A percentile compares a stretch with the other conserved stretches of the same genome.
phyloP scores from a whole-genome alignment of 1,140 invertebrate genomes.

The Magallana gigas region DNA sequence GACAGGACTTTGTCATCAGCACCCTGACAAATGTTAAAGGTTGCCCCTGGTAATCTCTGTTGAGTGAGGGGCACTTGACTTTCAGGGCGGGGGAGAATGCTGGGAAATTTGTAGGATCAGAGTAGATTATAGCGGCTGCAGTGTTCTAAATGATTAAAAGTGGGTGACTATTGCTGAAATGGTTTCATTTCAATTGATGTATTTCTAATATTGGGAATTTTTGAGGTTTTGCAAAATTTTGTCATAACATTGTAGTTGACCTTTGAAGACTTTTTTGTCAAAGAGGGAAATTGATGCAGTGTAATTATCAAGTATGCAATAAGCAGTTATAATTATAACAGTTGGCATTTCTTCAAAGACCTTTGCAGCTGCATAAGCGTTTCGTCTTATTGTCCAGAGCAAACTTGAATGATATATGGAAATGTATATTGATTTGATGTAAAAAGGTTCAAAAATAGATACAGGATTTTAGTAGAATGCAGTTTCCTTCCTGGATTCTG shows the following conservation, averaged over 20 bases:
- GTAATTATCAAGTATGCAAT: neutral
- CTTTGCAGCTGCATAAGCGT: too few relatives aligned
- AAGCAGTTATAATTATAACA: too few relatives aligned
- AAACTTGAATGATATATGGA: too few relatives aligned
- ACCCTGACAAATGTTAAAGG: neutral
- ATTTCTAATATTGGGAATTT: too few relatives aligned
- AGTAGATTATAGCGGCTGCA: neutral
- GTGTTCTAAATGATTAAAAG: neutral
- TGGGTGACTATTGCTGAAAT: neutral
- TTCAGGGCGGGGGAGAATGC: neutral
- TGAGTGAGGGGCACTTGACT: neutral
- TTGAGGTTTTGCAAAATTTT: too few relatives aligned
- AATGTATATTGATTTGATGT: too few relatives aligned
- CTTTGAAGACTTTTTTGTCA: neutral
- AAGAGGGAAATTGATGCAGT: neutral
- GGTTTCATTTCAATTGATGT: too few relatives aligned
- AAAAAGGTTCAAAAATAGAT: too few relatives aligned
- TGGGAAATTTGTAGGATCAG: neutral
- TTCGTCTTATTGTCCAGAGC: too few relatives aligned
- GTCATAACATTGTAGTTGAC: neutral
- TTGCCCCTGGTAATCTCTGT: neutral
- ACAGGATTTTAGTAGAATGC: too few relatives aligned
- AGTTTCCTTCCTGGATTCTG: too few relatives aligned
- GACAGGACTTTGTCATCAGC: neutral
- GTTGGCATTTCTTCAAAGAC: too few relatives aligned